Conservation (phyloP, 2,797 vertebrate genomes). For the Rallus crepitans region DNA sequence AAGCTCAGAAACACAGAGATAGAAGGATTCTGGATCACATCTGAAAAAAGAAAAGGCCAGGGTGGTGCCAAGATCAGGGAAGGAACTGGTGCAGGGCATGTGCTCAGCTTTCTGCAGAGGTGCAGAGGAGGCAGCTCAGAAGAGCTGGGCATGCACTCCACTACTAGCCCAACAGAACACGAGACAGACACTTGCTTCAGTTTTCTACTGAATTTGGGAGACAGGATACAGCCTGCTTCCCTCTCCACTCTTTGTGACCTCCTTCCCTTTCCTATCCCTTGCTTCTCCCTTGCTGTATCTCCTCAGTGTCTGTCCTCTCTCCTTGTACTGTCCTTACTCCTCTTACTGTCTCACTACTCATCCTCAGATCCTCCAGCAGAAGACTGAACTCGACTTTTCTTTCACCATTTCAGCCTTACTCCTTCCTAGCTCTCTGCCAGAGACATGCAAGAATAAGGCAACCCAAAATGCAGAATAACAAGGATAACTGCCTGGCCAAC, state of each 20-base stretch:
- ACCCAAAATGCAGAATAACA: background rate
- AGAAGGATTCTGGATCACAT: background rate
- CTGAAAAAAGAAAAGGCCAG: background rate
- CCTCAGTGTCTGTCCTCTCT: background rate
- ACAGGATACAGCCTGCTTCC: background rate
- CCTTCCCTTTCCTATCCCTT: background rate
- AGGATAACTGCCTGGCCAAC: background rate
- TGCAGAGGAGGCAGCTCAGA: background rate
- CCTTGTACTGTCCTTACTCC: background rate
- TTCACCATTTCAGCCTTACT: background rate
- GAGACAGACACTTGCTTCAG: background rate
- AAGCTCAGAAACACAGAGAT: background rate
- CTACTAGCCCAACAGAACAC: background rate
- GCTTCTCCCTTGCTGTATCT: background rate
- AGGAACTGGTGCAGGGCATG: background rate
- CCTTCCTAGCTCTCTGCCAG: background rate
- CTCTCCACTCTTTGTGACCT: background rate
- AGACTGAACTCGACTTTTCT: background rate
- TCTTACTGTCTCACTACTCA: background rate
- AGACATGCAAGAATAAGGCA: background rate
- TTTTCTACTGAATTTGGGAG: background rate
- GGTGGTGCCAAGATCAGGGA: background rate
- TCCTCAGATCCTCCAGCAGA: background rate
- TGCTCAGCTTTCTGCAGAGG: background rate
- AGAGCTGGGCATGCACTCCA: background rate